Evolutionary conservation across 2,888 invertebrate species (phyloP).

Genomic region (Tryphoninae sp.): DNA sequence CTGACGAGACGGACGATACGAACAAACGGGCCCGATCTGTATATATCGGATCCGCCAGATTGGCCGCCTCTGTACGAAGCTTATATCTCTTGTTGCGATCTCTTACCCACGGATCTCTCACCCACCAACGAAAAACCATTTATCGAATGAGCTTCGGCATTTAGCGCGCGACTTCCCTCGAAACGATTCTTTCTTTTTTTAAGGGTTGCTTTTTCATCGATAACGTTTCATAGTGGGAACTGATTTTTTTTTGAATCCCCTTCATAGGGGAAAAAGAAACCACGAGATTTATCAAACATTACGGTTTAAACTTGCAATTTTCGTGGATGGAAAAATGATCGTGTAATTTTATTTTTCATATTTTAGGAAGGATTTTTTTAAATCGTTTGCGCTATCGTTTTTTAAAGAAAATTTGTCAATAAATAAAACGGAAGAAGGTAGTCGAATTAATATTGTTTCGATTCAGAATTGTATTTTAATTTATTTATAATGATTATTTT

Average conservation of each 20-base stretch:
- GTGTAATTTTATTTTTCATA: neutral
- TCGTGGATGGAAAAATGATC: neutral
- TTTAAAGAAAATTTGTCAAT: too few species aligned
- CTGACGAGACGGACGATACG: neutral
- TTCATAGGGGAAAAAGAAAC: neutral
- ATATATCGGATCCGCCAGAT: constrained; percentile 38
- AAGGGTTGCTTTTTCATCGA: neutral
- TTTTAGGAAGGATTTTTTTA: neutral
- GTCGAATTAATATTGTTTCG: too few species aligned
- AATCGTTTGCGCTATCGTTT: too few species aligned
- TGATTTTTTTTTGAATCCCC: neutral
- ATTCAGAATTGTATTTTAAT: too few species aligned
- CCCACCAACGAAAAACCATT: constrained; percentile 40
- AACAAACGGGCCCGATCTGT: neutral
- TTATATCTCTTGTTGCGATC: constrained; percentile 32
- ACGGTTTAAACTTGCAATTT: neutral
- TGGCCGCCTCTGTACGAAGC: constrained; percentile 34
- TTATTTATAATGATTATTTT: too few species aligned
- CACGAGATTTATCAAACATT: constrained; percentile 3
- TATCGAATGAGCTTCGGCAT: constrained; percentile 48
- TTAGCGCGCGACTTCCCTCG: constrained; percentile 13
- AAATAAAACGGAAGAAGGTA: too few species aligned
- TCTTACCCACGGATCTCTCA: constrained; percentile 4
- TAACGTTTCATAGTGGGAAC: neutral
- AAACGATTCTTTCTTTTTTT: neutral